phyloP scores from a whole-genome alignment of 2,888 invertebrate genomes.

The Graphium colonna region DNA sequence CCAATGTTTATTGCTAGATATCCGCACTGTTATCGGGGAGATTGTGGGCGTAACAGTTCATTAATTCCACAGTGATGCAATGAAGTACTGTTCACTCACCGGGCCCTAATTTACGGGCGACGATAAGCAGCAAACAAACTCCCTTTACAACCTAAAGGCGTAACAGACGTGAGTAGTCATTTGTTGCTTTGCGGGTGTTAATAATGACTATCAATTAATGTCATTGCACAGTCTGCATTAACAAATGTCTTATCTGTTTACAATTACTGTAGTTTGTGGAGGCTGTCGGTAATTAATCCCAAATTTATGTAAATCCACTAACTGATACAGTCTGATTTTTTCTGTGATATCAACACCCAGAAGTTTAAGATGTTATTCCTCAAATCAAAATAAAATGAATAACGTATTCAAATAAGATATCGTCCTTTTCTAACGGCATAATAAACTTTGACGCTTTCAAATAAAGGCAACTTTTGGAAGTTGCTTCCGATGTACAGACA shows the following conservation, averaged over 20 bases:
- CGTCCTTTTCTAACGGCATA: no score
- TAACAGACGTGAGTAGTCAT: constrained; percentile 4
- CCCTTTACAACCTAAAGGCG: constrained; percentile 5
- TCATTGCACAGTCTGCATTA: not conserved
- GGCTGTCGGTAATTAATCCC: no score
- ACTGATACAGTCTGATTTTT: no score
- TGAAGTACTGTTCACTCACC: constrained; percentile 16
- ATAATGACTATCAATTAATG: constrained; percentile 5
- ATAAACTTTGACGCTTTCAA: no score
- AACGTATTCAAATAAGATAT: no score
- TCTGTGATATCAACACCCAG: no score
- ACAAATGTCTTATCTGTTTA: not conserved
- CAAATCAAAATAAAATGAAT: no score
- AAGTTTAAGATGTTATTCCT: no score
- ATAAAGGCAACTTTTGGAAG: no score
- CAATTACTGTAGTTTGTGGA: not conserved
- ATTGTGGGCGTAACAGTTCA: constrained; percentile 12
- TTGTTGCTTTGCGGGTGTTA: constrained; percentile 10
- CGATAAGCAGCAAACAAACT: constrained; percentile 11
- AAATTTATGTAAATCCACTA: no score
- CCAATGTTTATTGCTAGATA: constrained; percentile 12
- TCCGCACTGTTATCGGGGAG: constrained; percentile 6
- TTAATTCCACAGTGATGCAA: constrained; percentile 19
- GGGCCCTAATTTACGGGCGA: constrained; percentile 9
- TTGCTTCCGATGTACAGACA: no score